Evolutionary conservation across 2,113 vertebrate species (phyloP).

Genomic region (Paracanthobrama guichenoti): DNA sequence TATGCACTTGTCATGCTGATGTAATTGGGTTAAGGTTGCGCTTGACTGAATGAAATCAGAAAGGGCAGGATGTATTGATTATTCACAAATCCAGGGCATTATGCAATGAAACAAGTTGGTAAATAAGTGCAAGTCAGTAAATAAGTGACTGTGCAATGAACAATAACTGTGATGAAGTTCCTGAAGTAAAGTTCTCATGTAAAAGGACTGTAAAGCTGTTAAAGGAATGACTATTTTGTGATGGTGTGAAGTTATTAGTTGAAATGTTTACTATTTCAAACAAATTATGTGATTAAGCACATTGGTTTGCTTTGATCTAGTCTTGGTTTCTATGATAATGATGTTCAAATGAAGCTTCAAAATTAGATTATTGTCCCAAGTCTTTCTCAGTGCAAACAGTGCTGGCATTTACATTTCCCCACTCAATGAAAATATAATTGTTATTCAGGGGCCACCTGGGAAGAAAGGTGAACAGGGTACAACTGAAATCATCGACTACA

Average conservation of each 20-base stretch:
- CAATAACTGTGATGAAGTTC: too few species aligned
- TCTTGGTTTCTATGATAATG: background rate
- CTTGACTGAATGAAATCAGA: background rate
- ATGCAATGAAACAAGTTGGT: background rate
- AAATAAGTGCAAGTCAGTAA: background rate
- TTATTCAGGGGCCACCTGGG: conserved; percentile 88
- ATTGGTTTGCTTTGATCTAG: too few species aligned
- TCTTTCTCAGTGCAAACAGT: background rate
- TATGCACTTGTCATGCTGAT: background rate
- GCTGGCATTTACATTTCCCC: background rate
- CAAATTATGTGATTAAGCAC: too few species aligned
- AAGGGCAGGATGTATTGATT: background rate
- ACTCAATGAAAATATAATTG: conserved; percentile 15
- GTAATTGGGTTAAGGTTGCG: background rate
- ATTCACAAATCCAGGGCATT: background rate
- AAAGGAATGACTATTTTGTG: background rate
- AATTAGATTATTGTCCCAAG: background rate
- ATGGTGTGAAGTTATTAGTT: background rate
- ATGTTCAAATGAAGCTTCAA: background rate
- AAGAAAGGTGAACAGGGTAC: conserved; percentile 95
- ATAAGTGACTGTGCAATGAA: background rate
- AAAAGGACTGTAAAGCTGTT: background rate
- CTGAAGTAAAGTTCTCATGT: background rate
- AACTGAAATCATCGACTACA: conserved; percentile 98
- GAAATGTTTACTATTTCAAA: too few species aligned